A percentile compares a stretch with the other conserved stretches of the same genome.
Conservation (phyloP, 2,797 vertebrate species). For the Anableps anableps region DNA sequence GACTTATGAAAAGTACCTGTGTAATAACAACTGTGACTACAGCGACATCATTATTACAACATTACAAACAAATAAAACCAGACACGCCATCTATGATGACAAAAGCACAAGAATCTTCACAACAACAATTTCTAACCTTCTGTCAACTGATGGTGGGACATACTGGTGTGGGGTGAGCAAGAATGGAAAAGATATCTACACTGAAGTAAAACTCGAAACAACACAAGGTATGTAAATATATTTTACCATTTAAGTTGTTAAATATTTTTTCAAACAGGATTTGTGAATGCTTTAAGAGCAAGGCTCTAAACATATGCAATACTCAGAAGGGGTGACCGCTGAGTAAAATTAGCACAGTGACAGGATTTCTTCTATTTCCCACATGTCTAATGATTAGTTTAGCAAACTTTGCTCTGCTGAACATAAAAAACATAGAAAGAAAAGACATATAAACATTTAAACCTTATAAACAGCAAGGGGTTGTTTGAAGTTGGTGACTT, state of each 20-base stretch:
- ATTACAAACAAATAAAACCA: background rate
- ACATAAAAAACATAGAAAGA: background rate
- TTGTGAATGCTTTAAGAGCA: background rate
- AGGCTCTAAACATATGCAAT: background rate
- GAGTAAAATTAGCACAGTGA: background rate
- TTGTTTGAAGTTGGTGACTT: background rate
- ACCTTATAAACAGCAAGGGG: background rate
- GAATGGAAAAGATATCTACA: conserved; percentile 19
- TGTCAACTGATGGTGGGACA: background rate
- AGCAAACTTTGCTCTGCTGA: background rate
- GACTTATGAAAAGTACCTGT: conserved; percentile 63
- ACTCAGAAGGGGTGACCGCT: background rate
- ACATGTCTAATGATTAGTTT: background rate
- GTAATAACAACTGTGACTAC: conserved; percentile 24
- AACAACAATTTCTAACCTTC: conserved; percentile 38
- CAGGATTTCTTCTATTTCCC: background rate
- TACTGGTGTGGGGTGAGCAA: conserved; percentile 59
- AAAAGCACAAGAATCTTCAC: background rate
- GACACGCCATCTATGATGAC: conserved; percentile 49
- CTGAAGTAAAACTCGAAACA: conserved; percentile 42
- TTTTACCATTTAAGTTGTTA: background rate
- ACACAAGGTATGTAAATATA: conserved; percentile 16
- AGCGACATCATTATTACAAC: conserved; percentile 46
- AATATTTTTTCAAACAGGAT: background rate
- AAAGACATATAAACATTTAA: background rate